Base-by-base conservation (phyloP, 2,888 invertebrate species). In the Chaetogeoica ovagalla region DNA sequence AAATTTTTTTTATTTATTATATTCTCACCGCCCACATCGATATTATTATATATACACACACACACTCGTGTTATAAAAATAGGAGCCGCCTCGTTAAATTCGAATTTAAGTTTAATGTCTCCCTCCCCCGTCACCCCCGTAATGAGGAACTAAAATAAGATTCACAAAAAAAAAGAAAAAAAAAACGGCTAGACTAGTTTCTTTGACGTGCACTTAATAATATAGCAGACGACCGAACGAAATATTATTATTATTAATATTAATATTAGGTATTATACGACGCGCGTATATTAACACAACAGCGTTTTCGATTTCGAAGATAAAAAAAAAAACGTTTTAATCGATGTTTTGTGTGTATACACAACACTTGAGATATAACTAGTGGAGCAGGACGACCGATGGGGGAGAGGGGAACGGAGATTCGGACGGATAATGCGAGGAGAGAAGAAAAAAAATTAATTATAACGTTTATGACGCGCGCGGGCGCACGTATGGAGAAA, bases 131-230 rank as follows among this genome's bases (percentile, higher is more conserved):
- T n/a, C n/a, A n/a, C n/a, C n/a, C n/a, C 23, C 15, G 23, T 66
- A 19, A 66, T 21, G 8, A 17, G 37, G 37, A 55, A 17, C 55
- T 3, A 17, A 39, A 39, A 39, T n/a, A 37, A 19, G n/a, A 13
- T 30, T 30, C 7, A 43, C 43, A 37, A 37, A 63, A 30, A 30
- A 30, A 30, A 30, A 30, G 4, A 30, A 30, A 2, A 2, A 30
- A 30, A 30, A 30, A 30, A 63, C 11, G 48, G 55, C 63, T 55
- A 17, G 11, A 52, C 37, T 73, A 17, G 73, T 63, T 73, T 48
- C 52, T 73, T 73, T 55, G 63, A 63, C 37, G 73, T 63, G 63
- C 73, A 55, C 73, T 73, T 73, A 73, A 73, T 73, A 73, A 55
- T 48, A 73, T 23, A 21, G 52, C n/a, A 21, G 37, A 55, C 63